Evolutionary conservation across 2,113 vertebrate genomes (phyloP).

Genomic region (Siniperca chuatsi): DNA sequence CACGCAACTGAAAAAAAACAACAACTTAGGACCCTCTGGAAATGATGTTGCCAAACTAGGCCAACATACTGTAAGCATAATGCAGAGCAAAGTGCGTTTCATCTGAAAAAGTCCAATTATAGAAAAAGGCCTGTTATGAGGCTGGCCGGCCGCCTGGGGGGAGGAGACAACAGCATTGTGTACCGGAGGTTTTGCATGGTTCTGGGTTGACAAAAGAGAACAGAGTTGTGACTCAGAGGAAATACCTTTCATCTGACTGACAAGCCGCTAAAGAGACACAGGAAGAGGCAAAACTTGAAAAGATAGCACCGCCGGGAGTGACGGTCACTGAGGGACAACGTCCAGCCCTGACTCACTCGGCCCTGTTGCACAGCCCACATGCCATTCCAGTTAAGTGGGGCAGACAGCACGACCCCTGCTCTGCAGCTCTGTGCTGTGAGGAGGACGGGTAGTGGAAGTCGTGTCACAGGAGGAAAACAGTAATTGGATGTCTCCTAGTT

Average conservation of each 20-base stretch:
- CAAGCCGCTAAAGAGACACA: conserved; percentile 63
- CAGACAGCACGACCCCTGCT: conserved; percentile 39
- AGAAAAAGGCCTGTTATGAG: conserved; percentile 53
- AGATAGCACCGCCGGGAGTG: conserved; percentile 52
- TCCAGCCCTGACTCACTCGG: conserved; percentile 54
- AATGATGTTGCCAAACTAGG: conserved; percentile 60
- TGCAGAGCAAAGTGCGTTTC: conserved; percentile 45
- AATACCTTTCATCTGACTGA: conserved; percentile 78
- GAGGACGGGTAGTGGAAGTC: conserved; percentile 9
- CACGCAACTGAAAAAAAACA: not conserved
- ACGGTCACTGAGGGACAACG: conserved; percentile 27
- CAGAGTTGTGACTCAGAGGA: conserved; percentile 79
- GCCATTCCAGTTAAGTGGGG: conserved; percentile 48
- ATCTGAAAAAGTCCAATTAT: conserved; percentile 57
- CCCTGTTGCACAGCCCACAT: conserved; percentile 47
- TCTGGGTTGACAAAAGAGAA: conserved; percentile 55
- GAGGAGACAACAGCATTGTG: conserved; percentile 51
- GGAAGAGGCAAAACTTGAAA: conserved; percentile 66
- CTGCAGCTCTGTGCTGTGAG: conserved; percentile 13
- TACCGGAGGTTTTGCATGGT: conserved; percentile 44
- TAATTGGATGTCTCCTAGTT: conserved; percentile 42
- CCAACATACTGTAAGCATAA: conserved; percentile 59
- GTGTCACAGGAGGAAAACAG: conserved; percentile 14
- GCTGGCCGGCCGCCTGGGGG: conserved; percentile 1
- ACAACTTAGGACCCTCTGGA: conserved; percentile 39